A percentile compares a stretch with the other conserved stretches of the same genome.
These are phyloP conservation scores for Synanceia verrucosa DNA, from an alignment of 2,797 vertebrate species.

Conservation along the genomic window DNA sequence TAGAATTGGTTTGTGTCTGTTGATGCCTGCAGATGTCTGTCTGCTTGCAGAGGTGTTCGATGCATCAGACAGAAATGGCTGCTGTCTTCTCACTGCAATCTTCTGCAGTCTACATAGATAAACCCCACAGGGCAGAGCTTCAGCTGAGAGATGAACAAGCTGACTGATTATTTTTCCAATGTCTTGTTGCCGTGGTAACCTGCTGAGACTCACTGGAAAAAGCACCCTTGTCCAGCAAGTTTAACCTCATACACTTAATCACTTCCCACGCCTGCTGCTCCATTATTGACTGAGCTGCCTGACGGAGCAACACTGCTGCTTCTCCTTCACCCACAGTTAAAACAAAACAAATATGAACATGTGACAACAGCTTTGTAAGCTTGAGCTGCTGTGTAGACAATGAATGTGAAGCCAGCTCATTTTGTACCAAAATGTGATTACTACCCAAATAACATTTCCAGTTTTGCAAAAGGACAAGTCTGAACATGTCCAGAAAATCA, in stretches of 20 bases:
- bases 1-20: background rate
- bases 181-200: conserved; percentile 76
- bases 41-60: conserved; percentile 17
- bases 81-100: conserved; percentile 12
- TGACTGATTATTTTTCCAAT: conserved; percentile 76
- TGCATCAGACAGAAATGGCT: background rate
- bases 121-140: conserved; percentile 26
- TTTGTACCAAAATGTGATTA: conserved; percentile 13
- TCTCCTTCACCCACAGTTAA: background rate
- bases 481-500: conserved; percentile 37
- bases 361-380: background rate
- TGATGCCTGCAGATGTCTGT: conserved; percentile 12
- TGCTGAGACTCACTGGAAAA: conserved; percentile 75
- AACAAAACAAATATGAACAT: background rate
- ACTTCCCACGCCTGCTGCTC: conserved; percentile 65
- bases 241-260: conserved; percentile 71
- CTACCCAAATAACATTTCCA: conserved; percentile 26
- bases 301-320: conserved; percentile 10
- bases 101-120: conserved; percentile 18
- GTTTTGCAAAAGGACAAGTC: conserved; percentile 35
- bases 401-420: background rate
- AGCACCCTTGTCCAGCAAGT: conserved; percentile 73
- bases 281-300: conserved; percentile 35
- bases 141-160: conserved; percentile 55
- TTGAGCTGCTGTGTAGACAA: background rate